Percentiles rank a stretch among this genome's conserved stretches.
phyloP scores from a whole-genome alignment of 2,888 invertebrate species.

The Desoria tigrina region DNA sequence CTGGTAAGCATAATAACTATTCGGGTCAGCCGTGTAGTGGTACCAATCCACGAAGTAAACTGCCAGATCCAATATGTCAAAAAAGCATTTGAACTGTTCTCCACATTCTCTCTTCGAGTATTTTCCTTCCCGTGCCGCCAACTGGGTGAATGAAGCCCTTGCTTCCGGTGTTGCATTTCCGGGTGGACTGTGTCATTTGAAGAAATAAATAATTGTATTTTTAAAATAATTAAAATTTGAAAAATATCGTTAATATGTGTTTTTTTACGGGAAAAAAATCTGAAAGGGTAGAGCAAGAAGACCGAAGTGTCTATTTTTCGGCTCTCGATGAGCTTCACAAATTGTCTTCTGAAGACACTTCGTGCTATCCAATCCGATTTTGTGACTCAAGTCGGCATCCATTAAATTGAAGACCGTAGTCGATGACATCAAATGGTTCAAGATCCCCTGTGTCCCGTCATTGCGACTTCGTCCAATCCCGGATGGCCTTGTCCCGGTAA shows the following conservation, averaged over 20 bases:
- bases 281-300: slow-evolving; percentile 40
- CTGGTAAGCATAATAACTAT: no score
- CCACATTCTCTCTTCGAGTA: slow-evolving; percentile 35
- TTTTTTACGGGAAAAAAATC: slow-evolving; percentile 44
- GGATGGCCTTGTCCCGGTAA: slow-evolving; percentile 39
- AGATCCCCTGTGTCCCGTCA: slow-evolving; percentile 17
- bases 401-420: slow-evolving; percentile 41
- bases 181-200: no score
- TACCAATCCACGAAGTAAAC: slow-evolving; percentile 42
- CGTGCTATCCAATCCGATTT: slow-evolving; percentile 41
- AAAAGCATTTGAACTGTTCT: slow-evolving; percentile 40
- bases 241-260: background rate
- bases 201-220: background rate
- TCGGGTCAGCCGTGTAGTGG: background rate
- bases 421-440: slow-evolving; percentile 29
- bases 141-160: slow-evolving; percentile 31
- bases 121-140: slow-evolving; percentile 46
- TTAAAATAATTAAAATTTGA: background rate
- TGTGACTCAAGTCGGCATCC: slow-evolving; percentile 42
- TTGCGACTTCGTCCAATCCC: slow-evolving; percentile 13
- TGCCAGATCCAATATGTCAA: slow-evolving; percentile 41
- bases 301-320: slow-evolving; percentile 34
- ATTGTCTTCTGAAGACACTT: slow-evolving; percentile 47
- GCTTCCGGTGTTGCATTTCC: slow-evolving; percentile 7
- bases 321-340: slow-evolving; percentile 44